Base-by-base conservation (phyloP, 1,140 invertebrate species). In the Neomicropteryx cornuta region DNA sequence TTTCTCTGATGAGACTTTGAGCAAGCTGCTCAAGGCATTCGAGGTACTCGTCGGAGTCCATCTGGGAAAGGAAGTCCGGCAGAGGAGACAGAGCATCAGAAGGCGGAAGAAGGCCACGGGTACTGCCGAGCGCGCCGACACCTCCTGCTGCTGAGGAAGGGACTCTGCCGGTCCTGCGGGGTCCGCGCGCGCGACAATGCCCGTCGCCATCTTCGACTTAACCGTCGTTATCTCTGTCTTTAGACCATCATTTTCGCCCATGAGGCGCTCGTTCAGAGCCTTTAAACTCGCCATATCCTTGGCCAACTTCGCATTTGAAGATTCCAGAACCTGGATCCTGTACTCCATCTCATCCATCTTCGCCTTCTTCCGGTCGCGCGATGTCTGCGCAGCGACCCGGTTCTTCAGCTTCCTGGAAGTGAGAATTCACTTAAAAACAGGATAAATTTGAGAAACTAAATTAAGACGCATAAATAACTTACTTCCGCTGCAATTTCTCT, bases 311-410 rank as follows among this genome's bases (percentile, higher is more conserved):
- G 78, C 71, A 43, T 83, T 83, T 44, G 70, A 66, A 21, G 77
- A 71, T 40, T 70, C 71, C n/a, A 87, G 56, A 18, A 68, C 54
- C 42, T 72, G 68, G 5, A 88, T 72, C 27, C 76, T 73, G 10
- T 66, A 61, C 65, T 97, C 91, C 60, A 97, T 75, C 48, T 91
- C 83, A 41, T 86, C 80, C 73, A 96, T 81, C 56, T 82, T 81
- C 0, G 85, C 85, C 60, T 97, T 97, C 55, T 97, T 97, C n/a
- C 91, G 75, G 60, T 98, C 95, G 35, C 95, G 72, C 1, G 94
- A 96, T 27, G 87, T 94, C 61, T 98, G 94, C n/a, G 95, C 95
- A 23, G 95, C 94, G 11, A 97, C 89, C 50, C 94, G 71, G 59
- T 97, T 98, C 60, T 97, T 97, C 46, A 97, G 57, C 70, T 97